phyloP scores from a whole-genome alignment of 1,140 invertebrate species.

The Proales similis region DNA sequence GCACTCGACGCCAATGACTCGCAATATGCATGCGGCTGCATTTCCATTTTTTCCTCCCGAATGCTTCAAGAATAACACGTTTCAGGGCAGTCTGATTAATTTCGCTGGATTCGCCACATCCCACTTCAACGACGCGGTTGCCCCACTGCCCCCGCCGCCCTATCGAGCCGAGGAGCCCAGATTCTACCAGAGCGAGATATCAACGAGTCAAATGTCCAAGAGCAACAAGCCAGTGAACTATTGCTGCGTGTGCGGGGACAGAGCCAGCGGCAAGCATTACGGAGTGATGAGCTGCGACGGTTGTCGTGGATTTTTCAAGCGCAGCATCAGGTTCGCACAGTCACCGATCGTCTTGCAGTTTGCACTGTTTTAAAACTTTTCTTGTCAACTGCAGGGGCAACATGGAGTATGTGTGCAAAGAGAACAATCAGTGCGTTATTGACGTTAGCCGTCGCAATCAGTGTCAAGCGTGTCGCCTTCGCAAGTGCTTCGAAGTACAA shows the following conservation, averaged over 20 bases:
- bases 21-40: no score
- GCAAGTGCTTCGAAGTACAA: slow-evolving; percentile 80
- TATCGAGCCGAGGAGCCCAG: no score
- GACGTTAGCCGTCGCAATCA: slow-evolving; percentile 85
- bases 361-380: neutral
- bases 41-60: no score
- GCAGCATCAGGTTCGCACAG: slow-evolving; percentile 63
- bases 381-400: slow-evolving; percentile 59
- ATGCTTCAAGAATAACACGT: no score
- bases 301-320: slow-evolving; percentile 83
- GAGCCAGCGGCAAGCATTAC: slow-evolving; percentile 53
- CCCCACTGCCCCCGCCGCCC: no score
- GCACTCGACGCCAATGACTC: no score
- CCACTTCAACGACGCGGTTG: no score
- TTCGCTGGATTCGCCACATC: no score
- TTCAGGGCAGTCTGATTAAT: no score
- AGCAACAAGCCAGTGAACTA: slow-evolving; percentile 38
- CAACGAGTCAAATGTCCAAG: neutral
- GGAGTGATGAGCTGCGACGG: slow-evolving; percentile 54
- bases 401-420: slow-evolving; percentile 85
- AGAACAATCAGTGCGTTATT: slow-evolving; percentile 75
- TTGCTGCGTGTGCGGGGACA: slow-evolving; percentile 53
- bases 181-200: no score
- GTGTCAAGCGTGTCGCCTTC: slow-evolving; percentile 86
- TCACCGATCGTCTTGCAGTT: neutral